Base-by-base conservation (phyloP, 2,113 vertebrate species). In the Pao palembangensis region DNA sequence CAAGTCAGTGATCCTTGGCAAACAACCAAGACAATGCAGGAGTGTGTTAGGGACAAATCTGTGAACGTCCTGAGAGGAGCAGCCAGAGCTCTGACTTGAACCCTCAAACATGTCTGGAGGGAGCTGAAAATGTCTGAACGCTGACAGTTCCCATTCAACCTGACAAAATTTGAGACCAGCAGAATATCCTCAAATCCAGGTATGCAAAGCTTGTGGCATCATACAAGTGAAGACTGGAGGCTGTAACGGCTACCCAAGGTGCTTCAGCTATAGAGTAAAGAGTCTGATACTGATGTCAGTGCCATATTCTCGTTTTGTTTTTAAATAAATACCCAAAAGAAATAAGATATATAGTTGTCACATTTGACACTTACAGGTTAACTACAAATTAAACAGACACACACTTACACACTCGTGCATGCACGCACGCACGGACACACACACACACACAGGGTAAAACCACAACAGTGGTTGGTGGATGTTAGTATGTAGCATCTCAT, bases 401-500 rank as follows among this genome's bases (percentile, higher is more conserved):
- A 44, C 43, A 17, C 14, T 17, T 15, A 17, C 43, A 44, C 43
- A 44, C 59, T 60, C 16, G 34, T 25, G 23, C 23, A 5, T 11
- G 10, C 59, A 64, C 18, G 34, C 56, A 34, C 43, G 42, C 53
- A 57, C 68, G 62, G 47, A 72, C 60, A 55, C 41, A 34, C 51
- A 61, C 18, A 44, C 56, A 34, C 43, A 46, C 53, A 57, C 68
- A 65, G 50, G 71, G 61, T 60, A 69, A 52, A 55, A 55, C 21
- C 63, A 54, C 11, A 10, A 38, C 34, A 38, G 34, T 11, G 34
- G 34, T 38, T 6, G 34, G 34, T 38, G 34, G 34, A 48, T 15
- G 50, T 52, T 38, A 87, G 60, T 66, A 53, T 73, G 64, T 69
- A 44, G 61, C 51, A 20, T 64, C 75, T 81, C 78, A 83, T 75